phyloP scores from a whole-genome alignment of 2,888 invertebrate species.

The Meiosimyza decipiens region DNA sequence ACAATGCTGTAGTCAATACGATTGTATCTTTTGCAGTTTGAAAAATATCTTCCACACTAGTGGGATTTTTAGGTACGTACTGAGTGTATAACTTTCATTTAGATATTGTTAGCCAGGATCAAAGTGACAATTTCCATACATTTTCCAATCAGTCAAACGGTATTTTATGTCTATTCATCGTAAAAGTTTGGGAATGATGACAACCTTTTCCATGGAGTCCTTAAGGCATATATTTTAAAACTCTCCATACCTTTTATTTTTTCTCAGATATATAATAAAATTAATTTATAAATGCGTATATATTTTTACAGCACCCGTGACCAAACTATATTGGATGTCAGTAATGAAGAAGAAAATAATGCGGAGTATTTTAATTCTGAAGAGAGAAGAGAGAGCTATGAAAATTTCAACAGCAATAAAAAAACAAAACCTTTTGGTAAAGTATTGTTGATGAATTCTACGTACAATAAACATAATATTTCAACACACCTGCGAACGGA shows the following conservation, averaged over 20 bases:
- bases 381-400: background rate
- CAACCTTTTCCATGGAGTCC: no score
- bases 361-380: background rate
- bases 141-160: no score
- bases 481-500: background rate
- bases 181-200: no score
- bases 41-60: constrained; percentile 43
- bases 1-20: constrained; percentile 38
- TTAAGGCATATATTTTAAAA: no score
- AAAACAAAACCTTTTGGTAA: no score
- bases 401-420: no score
- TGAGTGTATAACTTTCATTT: no score
- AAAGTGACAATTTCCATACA: background rate
- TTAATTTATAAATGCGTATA: no score
- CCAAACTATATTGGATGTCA: background rate
- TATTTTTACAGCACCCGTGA: constrained; percentile 5
- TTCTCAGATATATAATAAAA: no score
- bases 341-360: background rate
- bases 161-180: no score
- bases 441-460: no score
- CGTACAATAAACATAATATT: background rate
- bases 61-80: constrained; percentile 25
- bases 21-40: constrained; percentile 34
- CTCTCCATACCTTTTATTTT: no score
- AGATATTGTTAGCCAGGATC: background rate